Evolutionary conservation across 2,888 invertebrate species (phyloP).

Genomic region (Deilephila porcellus): DNA sequence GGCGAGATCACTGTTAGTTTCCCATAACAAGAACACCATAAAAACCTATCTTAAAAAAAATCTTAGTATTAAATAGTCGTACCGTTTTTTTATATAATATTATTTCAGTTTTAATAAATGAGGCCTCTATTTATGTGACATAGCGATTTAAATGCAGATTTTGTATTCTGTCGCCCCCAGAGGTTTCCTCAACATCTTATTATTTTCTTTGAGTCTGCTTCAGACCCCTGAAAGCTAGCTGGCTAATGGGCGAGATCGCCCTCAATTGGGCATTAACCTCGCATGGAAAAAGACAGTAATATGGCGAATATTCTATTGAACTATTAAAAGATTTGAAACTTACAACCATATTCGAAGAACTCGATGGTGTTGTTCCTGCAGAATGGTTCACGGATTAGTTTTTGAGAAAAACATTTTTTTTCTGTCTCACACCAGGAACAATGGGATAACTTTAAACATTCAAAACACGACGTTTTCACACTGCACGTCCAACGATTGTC

Average conservation of each 20-base stretch:
- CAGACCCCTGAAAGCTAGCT: too few relatives aligned
- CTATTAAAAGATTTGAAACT: constrained; percentile 42
- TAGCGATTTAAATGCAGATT: too few relatives aligned
- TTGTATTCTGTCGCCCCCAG: too few relatives aligned
- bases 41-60: too few relatives aligned
- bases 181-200: too few relatives aligned
- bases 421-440: constrained; percentile 74
- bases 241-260: not conserved
- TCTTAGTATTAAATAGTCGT: too few relatives aligned
- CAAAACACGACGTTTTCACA: constrained; percentile 69
- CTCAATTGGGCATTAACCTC: not conserved
- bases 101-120: too few relatives aligned
- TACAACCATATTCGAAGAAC: constrained; percentile 62
- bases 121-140: too few relatives aligned
- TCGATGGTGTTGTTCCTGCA: constrained; percentile 62
- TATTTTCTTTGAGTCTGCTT: too few relatives aligned
- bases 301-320: not conserved
- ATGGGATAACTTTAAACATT: constrained; percentile 68
- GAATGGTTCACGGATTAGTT: constrained; percentile 49
- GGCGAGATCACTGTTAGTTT: too few relatives aligned
- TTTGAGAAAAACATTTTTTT: constrained; percentile 68
- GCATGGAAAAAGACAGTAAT: not conserved
- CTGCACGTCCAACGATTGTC: constrained; percentile 68
- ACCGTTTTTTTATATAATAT: too few relatives aligned
- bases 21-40: too few relatives aligned